Conservation (phyloP, 1,140 invertebrate species). For the Meloidogyne exigua region DNA sequence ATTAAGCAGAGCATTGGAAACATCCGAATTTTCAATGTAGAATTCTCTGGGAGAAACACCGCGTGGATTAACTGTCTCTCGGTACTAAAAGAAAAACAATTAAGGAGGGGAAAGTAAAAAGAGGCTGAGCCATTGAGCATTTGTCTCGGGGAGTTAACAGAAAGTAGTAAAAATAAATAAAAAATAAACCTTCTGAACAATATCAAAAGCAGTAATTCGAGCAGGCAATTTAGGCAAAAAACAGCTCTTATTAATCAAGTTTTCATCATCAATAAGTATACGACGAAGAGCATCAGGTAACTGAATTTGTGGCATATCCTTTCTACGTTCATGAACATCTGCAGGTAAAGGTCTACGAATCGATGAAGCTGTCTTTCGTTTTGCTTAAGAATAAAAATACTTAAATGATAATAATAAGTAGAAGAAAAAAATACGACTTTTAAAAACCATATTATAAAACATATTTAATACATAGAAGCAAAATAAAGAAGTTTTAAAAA, state of each 20-base stretch:
- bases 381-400: background rate
- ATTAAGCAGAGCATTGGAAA: conserved; percentile 21
- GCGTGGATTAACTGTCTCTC: conserved; percentile 14
- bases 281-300: conserved; percentile 33
- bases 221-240: conserved; percentile 42
- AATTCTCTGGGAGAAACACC: conserved; percentile 28
- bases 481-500: too few relatives aligned
- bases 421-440: too few relatives aligned
- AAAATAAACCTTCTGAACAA: conserved; percentile 31
- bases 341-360: conserved; percentile 1
- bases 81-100: conserved; percentile 32
- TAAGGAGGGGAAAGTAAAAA: background rate
- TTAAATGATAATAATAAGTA: too few relatives aligned
- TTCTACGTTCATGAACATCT: conserved; percentile 18
- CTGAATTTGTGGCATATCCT: conserved; percentile 30
- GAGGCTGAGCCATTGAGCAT: too few relatives aligned
- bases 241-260: conserved; percentile 32
- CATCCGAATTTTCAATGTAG: conserved; percentile 34
- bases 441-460: too few relatives aligned
- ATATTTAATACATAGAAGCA: too few relatives aligned
- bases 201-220: conserved; percentile 31
- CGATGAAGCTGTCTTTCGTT: conserved; percentile 9
- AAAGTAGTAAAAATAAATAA: background rate
- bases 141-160: too few relatives aligned
- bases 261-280: conserved; percentile 39